phyloP scores from a whole-genome alignment of 2,113 vertebrate species.

The Tychaedon coryphoeus region DNA sequence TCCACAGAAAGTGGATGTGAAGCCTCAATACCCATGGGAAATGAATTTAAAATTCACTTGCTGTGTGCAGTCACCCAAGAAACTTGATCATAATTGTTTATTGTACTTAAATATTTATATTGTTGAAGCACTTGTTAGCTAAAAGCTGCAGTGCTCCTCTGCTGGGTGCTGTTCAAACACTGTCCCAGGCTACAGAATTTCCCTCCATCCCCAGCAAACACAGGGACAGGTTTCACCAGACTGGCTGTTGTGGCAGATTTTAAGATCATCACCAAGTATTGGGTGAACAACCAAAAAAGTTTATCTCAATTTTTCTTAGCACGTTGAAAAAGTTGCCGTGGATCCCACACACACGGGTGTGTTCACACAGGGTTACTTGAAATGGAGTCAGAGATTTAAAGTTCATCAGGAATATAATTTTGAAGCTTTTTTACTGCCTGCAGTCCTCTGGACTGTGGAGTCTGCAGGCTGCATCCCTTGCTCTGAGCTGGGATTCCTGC shows the following conservation, averaged over 20 bases:
- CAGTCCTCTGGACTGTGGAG: background rate
- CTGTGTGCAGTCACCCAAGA: conserved; percentile 51
- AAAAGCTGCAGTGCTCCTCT: background rate
- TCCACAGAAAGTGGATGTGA: conserved; percentile 31
- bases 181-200: background rate
- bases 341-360: accelerated
- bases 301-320: background rate
- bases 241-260: background rate
- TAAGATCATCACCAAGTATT: background rate
- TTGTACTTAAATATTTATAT: conserved; percentile 62
- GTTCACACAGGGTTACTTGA: accelerated
- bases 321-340: accelerated
- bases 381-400: background rate
- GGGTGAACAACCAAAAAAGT: background rate
- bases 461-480: background rate
- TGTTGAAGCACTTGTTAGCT: background rate
- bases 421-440: background rate
- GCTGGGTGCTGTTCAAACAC: background rate
- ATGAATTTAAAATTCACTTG: conserved; percentile 50
- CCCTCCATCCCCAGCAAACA: background rate
- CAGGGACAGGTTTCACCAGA: background rate
- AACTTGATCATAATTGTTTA: conserved; percentile 63
- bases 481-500: background rate
- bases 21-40: conserved; percentile 36
- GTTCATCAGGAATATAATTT: background rate